A percentile compares a stretch with the other conserved stretches of the same genome.
Conservation (phyloP, 37 sponge, comb jelly and placozoan genomes). For the Aphrocallistes beatrix region DNA sequence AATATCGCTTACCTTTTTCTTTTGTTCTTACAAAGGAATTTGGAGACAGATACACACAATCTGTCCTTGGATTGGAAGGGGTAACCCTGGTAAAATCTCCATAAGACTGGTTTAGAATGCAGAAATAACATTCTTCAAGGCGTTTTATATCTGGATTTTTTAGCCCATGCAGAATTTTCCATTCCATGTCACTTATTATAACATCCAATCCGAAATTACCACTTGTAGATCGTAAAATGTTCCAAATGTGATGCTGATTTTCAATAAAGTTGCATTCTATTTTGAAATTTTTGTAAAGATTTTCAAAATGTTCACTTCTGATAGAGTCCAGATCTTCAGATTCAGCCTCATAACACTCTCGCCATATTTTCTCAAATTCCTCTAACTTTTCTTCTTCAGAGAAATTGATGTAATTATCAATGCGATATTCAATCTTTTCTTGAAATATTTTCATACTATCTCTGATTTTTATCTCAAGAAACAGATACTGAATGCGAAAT, state of each 20-base stretch:
- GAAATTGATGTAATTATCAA: not conserved
- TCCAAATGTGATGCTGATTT: not conserved
- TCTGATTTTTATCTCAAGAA: not conserved
- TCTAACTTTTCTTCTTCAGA: not conserved
- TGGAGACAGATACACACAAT: not conserved
- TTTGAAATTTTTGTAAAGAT: not conserved
- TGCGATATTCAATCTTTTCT: not conserved
- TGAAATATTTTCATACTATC: not conserved
- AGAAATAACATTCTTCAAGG: not conserved
- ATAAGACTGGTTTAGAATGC: not conserved
- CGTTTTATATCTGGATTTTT: not conserved
- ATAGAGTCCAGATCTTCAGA: not conserved
- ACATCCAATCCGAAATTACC: not conserved
- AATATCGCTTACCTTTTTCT: not conserved
- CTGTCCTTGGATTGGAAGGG: not conserved
- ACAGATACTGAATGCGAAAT: not conserved
- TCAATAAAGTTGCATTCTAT: not conserved
- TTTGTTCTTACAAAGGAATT: not conserved
- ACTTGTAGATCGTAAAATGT: not conserved
- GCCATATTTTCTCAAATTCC: not conserved
- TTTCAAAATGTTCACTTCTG: not conserved
- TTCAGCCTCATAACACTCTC: not conserved
- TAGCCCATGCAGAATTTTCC: not conserved
- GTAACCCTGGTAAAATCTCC: not conserved
- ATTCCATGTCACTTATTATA: not conserved